Evolutionary conservation across 2,888 invertebrate genomes (phyloP).

Genomic region (Hypomecis punctinalis): DNA sequence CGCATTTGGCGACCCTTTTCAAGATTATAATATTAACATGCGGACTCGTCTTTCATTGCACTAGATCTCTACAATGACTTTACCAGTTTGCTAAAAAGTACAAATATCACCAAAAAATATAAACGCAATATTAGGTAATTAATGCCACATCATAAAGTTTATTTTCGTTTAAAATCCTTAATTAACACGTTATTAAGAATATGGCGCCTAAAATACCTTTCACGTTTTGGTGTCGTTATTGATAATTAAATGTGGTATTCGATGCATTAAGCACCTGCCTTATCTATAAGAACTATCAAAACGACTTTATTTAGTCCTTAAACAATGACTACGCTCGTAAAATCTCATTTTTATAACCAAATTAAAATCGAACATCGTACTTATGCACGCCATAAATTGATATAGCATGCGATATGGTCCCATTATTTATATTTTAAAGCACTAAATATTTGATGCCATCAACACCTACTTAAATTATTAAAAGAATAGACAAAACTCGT

Average conservation of each 20-base stretch:
- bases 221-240: conserved; percentile 1
- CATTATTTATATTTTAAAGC: conserved; percentile 10
- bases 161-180: not conserved
- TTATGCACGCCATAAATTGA: conserved; percentile 8
- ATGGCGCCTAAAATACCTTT: not conserved
- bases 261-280: conserved; percentile 6
- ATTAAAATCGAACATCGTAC: conserved; percentile 13
- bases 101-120: not conserved
- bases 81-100: too few species aligned
- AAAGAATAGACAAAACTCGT: not conserved
- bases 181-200: not conserved
- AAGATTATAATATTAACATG: too few species aligned
- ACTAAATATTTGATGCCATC: not conserved
- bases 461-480: not conserved
- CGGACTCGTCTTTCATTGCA: too few species aligned
- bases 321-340: conserved; percentile 10
- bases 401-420: not conserved
- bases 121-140: not conserved
- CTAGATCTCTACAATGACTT: too few species aligned
- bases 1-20: too few species aligned
- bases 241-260: conserved; percentile 3
- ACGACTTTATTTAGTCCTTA: conserved; percentile 14
- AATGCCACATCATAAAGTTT: not conserved
- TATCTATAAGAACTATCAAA: conserved; percentile 16
- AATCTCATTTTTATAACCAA: conserved; percentile 7